A percentile compares a stretch with the other conserved stretches of the same genome.
Evolutionary conservation across 2,888 invertebrate genomes (phyloP).

Genomic region (Mesoligia furuncula): DNA sequence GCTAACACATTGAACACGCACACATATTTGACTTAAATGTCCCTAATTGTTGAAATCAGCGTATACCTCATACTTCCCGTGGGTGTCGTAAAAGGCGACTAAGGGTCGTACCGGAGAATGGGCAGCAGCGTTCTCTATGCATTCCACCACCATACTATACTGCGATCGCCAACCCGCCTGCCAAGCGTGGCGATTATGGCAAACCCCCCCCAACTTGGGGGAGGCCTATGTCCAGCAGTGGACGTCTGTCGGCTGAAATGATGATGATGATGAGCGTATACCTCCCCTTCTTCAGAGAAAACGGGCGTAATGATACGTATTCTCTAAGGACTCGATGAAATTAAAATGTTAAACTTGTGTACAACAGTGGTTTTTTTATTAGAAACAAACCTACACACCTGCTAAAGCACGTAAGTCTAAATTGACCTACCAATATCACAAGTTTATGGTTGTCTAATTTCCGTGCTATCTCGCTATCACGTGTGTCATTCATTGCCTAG

Average conservation of each 20-base stretch:
- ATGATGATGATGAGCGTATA: no score
- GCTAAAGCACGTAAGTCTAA: neutral
- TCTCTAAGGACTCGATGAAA: neutral
- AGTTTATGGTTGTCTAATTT: neutral
- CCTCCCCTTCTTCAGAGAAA: neutral
- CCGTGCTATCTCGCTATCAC: neutral
- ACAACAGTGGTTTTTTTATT: neutral
- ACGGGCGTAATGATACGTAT: neutral
- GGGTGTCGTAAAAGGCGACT: no score
- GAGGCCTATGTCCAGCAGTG: no score
- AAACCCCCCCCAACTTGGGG: no score
- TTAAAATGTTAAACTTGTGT: neutral
- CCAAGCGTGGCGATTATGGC: no score
- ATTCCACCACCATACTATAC: no score
- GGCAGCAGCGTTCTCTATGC: no score
- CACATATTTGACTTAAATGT: neutral
- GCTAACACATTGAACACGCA: neutral
- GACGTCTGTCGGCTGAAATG: no score
- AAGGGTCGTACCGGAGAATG: no score
- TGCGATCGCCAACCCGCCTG: no score
- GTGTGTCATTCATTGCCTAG: neutral
- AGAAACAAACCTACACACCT: neutral
- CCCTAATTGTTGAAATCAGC: constrained; percentile 1
- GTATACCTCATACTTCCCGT: no score
- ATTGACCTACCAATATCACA: neutral